Conservation (phyloP, 2,797 vertebrate species). For the Arctocebus calabarensis region DNA sequence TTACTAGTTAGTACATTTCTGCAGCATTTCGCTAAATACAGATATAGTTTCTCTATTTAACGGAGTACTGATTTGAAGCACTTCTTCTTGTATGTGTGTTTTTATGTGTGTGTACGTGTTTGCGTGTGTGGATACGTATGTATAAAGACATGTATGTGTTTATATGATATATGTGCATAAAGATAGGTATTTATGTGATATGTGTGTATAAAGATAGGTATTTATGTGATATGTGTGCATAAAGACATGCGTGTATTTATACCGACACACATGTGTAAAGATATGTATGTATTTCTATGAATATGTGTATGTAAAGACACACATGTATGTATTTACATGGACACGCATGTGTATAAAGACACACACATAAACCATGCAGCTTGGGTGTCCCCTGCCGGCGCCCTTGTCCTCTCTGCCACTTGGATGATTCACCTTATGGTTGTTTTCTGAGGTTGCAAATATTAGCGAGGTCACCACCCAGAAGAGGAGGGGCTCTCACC, state of each 20-base stretch:
- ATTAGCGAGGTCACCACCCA: neutral
- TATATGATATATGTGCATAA: neutral
- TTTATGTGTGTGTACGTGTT: neutral
- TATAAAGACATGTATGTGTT: neutral
- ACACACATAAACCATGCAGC: too few species aligned
- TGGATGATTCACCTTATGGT: neutral
- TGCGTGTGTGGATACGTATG: neutral
- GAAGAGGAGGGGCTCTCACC: neutral
- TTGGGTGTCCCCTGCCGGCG: too few species aligned
- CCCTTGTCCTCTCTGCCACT: neutral
- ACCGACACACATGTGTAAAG: too few species aligned
- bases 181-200: too few species aligned
- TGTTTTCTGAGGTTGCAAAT: neutral
- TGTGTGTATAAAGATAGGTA: too few species aligned
- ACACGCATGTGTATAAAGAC: too few species aligned
- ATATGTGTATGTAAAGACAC: too few species aligned
- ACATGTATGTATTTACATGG: too few species aligned
- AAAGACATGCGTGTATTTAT: too few species aligned
- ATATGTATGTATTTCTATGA: too few species aligned
- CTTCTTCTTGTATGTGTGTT: neutral
- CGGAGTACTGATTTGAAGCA: conserved; percentile 48
- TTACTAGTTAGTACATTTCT: neutral
- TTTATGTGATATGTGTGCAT: too few species aligned
- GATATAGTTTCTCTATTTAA: neutral
- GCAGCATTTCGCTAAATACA: neutral